These are phyloP conservation scores for Dromius quadrimaculatus DNA, from an alignment of 2,888 invertebrate genomes.

Conservation along the genomic window DNA sequence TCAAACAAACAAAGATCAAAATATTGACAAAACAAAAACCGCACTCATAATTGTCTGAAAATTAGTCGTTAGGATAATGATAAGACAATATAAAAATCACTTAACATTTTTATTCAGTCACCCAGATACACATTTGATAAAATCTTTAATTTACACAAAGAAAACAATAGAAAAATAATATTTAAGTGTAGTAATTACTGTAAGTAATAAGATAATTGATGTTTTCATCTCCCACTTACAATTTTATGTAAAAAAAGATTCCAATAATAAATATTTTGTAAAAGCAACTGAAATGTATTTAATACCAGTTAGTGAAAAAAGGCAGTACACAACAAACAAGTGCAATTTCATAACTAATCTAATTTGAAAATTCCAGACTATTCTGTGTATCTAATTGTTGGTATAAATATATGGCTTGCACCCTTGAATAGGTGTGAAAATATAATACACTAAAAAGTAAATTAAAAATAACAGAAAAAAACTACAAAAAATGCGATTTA, in stretches of 20 bases:
- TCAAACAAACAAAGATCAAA: too few species aligned
- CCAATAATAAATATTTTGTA: not conserved
- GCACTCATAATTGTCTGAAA: too few species aligned
- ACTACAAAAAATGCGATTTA: too few species aligned
- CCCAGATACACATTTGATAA: slow-evolving; percentile 43
- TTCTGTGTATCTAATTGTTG: slow-evolving; percentile 35
- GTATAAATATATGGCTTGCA: too few species aligned
- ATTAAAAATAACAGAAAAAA: too few species aligned
- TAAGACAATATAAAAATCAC: slow-evolving; percentile 30
- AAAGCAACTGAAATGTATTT: slow-evolving; percentile 17
- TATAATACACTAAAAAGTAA: not conserved
- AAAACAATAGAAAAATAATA: slow-evolving; percentile 49
- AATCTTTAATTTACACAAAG: slow-evolving; percentile 41
- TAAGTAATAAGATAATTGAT: too few species aligned
- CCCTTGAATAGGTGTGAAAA: too few species aligned
- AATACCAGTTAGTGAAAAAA: not conserved
- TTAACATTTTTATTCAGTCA: slow-evolving; percentile 46
- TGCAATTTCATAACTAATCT: not conserved
- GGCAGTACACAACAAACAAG: not conserved
- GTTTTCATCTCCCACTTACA: too few species aligned
- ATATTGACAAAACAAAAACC: too few species aligned
- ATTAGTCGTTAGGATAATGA: not conserved
- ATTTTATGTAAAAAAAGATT: not conserved
- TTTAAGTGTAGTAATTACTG: not conserved
- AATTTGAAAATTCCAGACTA: slow-evolving; percentile 14